A percentile compares a stretch with the other conserved stretches of the same genome.
phyloP scores from a whole-genome alignment of 2,888 invertebrate genomes.

The Myopa testacea region DNA sequence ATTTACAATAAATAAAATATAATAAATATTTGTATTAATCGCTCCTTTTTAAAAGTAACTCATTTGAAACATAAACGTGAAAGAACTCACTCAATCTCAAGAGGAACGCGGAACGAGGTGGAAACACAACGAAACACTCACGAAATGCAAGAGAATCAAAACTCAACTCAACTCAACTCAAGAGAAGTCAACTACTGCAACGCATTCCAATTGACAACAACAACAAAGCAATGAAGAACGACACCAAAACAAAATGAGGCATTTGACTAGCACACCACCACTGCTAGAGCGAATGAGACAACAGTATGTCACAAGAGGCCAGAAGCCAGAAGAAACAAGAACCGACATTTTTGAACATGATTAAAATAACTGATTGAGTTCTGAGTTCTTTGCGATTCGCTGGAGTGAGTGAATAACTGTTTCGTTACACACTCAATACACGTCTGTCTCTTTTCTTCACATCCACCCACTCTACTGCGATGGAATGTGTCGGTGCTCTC shows the following conservation, averaged over 20 bases:
- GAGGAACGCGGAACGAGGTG: conserved; percentile 34
- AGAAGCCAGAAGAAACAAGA: neutral
- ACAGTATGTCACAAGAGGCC: neutral
- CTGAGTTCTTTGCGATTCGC: neutral
- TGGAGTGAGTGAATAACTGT: neutral
- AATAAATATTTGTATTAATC: too few relatives aligned
- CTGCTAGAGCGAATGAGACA: conserved; percentile 47
- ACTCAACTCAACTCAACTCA: neutral
- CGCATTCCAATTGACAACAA: conserved; percentile 5
- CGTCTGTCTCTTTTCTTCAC: conserved; percentile 22
- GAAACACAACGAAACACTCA: neutral
- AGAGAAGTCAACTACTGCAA: conserved; percentile 29
- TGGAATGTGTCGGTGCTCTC: too few relatives aligned
- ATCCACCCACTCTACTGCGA: neutral
- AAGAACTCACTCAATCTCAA: too few relatives aligned
- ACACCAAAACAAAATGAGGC: conserved; percentile 64
- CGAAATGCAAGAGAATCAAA: conserved; percentile 31
- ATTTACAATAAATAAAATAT: too few relatives aligned
- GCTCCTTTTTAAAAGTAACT: too few relatives aligned
- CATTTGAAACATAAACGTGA: too few relatives aligned
- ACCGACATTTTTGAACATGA: conserved; percentile 49
- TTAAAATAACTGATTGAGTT: neutral
- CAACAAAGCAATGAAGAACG: conserved; percentile 9
- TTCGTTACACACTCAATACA: neutral
- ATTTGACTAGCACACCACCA: conserved; percentile 54